Evolutionary conservation across 2,797 vertebrate genomes (phyloP).

Genomic region (Malacoctenus gilli): DNA sequence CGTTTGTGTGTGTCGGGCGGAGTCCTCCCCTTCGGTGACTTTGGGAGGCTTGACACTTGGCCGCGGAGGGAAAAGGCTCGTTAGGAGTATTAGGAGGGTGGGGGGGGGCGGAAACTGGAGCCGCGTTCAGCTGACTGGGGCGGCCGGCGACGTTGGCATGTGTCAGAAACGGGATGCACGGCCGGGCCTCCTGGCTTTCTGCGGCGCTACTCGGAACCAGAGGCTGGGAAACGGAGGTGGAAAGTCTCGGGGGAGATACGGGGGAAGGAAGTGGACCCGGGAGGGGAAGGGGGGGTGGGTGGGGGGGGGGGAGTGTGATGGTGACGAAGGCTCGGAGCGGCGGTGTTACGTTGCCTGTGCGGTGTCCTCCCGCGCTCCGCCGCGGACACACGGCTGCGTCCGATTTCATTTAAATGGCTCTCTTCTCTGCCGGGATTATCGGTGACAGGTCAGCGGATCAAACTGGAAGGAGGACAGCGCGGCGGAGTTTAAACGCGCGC

Average conservation of each 20-base stretch:
- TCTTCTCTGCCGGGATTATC: constrained; percentile 39
- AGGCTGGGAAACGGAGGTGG: constrained; percentile 58
- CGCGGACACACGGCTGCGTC: constrained; percentile 59
- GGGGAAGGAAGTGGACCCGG: constrained; percentile 52
- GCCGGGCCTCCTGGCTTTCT: constrained; percentile 41
- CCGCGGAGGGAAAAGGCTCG: constrained; percentile 76
- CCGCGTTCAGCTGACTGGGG: constrained; percentile 75
- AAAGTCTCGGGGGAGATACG: constrained; percentile 59
- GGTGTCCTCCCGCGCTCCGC: constrained; percentile 39
- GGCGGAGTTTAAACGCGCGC: constrained; percentile 2
- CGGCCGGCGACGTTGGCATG: constrained; percentile 68
- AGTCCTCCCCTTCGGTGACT: constrained; percentile 69
- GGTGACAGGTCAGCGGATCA: constrained; percentile 15
- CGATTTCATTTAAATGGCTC: constrained; percentile 48
- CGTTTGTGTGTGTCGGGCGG: constrained; percentile 36
- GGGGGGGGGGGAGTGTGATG: constrained; percentile 49
- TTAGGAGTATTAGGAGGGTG: constrained; percentile 79
- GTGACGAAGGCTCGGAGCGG: constrained; percentile 43
- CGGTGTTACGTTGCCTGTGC: constrained; percentile 49
- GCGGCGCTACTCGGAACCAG: constrained; percentile 59
- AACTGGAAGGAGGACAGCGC: constrained; percentile 8
- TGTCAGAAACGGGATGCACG: constrained; percentile 73
- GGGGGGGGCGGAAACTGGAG: constrained; percentile 77
- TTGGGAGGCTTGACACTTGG: constrained; percentile 78
- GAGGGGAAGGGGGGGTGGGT: constrained; percentile 62